Conservation (phyloP, 2,113 vertebrate species). For the Natator depressus region DNA sequence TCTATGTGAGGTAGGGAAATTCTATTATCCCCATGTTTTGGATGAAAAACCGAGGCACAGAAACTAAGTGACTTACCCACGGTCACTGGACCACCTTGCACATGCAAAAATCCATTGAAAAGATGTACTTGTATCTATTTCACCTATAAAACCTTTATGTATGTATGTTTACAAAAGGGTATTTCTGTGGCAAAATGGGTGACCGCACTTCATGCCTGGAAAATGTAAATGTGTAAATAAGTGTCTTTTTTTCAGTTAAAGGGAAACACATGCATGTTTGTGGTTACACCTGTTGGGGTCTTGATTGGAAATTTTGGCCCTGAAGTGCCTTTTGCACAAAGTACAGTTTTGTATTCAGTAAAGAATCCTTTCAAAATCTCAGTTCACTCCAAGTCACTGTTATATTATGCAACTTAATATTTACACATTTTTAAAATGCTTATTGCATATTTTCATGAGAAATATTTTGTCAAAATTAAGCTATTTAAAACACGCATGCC, state of each 20-base stretch:
- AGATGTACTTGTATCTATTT: rapidly evolving
- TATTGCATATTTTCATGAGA: background rate
- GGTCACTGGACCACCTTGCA: background rate
- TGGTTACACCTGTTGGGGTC: no score
- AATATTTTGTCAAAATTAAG: background rate
- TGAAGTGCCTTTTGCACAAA: background rate
- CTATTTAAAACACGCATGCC: background rate
- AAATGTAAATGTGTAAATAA: background rate
- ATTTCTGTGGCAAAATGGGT: background rate
- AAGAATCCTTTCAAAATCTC: background rate
- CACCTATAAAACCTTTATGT: background rate
- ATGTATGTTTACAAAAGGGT: rapidly evolving
- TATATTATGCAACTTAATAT: background rate
- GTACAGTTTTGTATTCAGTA: background rate
- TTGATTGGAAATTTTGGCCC: background rate
- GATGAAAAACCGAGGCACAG: no score
- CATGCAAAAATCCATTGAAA: background rate
- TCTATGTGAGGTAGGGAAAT: no score
- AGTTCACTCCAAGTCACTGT: background rate
- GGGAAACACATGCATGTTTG: no score
- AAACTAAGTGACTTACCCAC: no score
- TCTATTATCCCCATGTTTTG: no score
- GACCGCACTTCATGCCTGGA: no score
- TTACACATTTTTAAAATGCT: background rate
- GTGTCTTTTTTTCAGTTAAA: background rate